A percentile compares a stretch with the other conserved stretches of the same genome.
Conservation (phyloP, 2,888 invertebrate genomes). For the Odontocerum albicorne region DNA sequence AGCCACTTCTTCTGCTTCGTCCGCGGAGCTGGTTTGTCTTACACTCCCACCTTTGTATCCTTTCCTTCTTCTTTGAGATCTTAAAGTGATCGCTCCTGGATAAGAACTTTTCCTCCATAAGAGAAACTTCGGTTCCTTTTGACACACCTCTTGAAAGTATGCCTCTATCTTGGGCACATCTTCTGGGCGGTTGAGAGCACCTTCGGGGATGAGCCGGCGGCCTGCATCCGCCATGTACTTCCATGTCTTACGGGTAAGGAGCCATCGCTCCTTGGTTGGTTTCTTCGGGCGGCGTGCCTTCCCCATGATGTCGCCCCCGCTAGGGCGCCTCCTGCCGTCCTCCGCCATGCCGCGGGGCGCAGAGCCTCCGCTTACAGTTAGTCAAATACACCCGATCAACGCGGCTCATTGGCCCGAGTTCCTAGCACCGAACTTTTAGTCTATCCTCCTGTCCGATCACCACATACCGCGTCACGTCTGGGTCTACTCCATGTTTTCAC, state of each 20-base stretch:
- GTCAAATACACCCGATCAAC: slow-evolving; percentile 5
- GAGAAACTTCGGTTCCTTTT: slow-evolving; percentile 74
- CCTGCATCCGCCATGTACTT: slow-evolving; percentile 92
- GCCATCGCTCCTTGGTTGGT: slow-evolving; percentile 76
- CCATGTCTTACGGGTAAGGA: slow-evolving; percentile 87
- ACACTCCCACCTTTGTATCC: slow-evolving; percentile 68
- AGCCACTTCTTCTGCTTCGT: slow-evolving; percentile 60
- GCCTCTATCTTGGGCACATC: slow-evolving; percentile 81
- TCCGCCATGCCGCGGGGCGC: slow-evolving; percentile 30
- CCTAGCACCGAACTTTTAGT: not conserved
- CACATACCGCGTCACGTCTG: not conserved
- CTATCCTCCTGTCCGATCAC: not conserved
- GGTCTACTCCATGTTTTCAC: not conserved
- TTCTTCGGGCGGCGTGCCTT: slow-evolving; percentile 61
- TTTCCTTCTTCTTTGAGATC: slow-evolving; percentile 57
- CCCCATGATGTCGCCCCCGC: slow-evolving; percentile 57
- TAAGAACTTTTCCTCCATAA: slow-evolving; percentile 84
- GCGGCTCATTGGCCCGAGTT: slow-evolving; percentile 23
- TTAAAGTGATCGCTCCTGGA: slow-evolving; percentile 63
- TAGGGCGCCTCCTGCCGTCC: slow-evolving; percentile 45
- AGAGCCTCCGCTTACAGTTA: slow-evolving; percentile 17
- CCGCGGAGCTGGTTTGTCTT: slow-evolving; percentile 65
- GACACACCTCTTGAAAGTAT: slow-evolving; percentile 82
- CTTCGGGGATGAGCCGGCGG: slow-evolving; percentile 82
- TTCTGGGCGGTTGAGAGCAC: slow-evolving; percentile 69